A percentile compares a stretch with the other conserved stretches of the same genome.
phyloP scores from a whole-genome alignment of 2,888 invertebrate species.

The Harpagoxenus sublaevis region DNA sequence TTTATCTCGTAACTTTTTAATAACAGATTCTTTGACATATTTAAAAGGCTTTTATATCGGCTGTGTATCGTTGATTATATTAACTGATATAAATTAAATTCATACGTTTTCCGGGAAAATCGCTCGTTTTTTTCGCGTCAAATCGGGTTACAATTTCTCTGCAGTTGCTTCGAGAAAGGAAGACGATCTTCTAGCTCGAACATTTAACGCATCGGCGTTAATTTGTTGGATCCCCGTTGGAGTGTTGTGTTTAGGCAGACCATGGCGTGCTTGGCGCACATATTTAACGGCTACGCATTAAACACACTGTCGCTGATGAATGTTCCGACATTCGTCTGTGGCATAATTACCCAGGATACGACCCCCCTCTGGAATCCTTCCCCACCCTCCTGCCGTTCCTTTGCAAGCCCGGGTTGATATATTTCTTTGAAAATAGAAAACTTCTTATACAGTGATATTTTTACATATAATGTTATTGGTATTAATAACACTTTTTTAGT shows the following conservation, averaged over 20 bases:
- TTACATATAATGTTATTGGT: background rate
- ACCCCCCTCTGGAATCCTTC: slow-evolving; percentile 52
- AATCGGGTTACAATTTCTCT: background rate
- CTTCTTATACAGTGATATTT: background rate
- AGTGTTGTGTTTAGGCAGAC: slow-evolving; percentile 72
- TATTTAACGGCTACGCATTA: slow-evolving; percentile 78
- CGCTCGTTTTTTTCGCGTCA: background rate
- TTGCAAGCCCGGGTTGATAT: background rate
- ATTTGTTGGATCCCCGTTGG: slow-evolving; percentile 75
- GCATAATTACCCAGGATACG: slow-evolving; percentile 77
- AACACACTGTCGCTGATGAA: slow-evolving; percentile 79
- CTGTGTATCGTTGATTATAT: background rate
- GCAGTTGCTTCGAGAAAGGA: slow-evolving; percentile 21
- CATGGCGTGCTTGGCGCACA: slow-evolving; percentile 76
- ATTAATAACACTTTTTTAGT: background rate
- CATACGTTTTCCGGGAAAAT: background rate
- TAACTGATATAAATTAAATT: background rate
- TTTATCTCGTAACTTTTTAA: background rate
- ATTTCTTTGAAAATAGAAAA: background rate
- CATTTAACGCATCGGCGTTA: slow-evolving; percentile 80
- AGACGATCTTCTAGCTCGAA: slow-evolving; percentile 72
- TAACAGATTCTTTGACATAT: background rate
- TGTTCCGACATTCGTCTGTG: slow-evolving; percentile 76
- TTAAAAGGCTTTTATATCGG: background rate
- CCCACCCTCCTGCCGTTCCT: slow-evolving; percentile 8